Percentiles rank a stretch among this genome's conserved stretches.
Evolutionary conservation across 2,888 invertebrate genomes (phyloP).

Genomic region (Dioctria linearis): DNA sequence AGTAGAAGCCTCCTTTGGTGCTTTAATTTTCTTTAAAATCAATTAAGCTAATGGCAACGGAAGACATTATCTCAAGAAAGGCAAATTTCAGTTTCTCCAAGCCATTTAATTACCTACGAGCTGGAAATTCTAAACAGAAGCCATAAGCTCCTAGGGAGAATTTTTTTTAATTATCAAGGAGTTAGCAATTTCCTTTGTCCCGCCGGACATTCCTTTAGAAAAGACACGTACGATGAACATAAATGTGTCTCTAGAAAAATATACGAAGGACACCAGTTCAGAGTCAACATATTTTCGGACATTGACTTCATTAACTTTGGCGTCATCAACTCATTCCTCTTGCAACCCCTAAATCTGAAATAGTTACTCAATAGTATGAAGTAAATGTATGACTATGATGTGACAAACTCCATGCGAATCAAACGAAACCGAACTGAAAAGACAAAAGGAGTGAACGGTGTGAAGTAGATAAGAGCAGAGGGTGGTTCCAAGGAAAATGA

Average conservation of each 20-base stretch:
- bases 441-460: conserved; percentile 50
- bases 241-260: conserved; percentile 27
- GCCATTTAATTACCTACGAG: conserved; percentile 55
- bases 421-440: conserved; percentile 3
- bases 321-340: not conserved
- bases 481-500: conserved; percentile 45
- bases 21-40: conserved; percentile 56
- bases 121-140: conserved; percentile 42
- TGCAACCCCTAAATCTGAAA: conserved; percentile 2
- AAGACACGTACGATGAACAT: not conserved
- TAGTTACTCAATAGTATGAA: conserved; percentile 29
- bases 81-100: conserved; percentile 54
- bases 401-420: conserved; percentile 38
- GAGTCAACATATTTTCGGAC: conserved; percentile 27
- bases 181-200: conserved; percentile 25
- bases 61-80: conserved; percentile 54
- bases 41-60: conserved; percentile 58
- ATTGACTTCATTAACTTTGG: conserved; percentile 42
- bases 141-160: not conserved
- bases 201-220: not conserved
- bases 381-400: not conserved
- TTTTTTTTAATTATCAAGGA: conserved; percentile 46
- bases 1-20: conserved; percentile 5
- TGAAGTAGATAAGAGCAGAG: conserved; percentile 42
- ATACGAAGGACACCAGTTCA: conserved; percentile 14